Percentiles rank a stretch among this genome's conserved stretches.
phyloP scores from a whole-genome alignment of 2,888 invertebrate genomes.

The Ophraella communa region DNA sequence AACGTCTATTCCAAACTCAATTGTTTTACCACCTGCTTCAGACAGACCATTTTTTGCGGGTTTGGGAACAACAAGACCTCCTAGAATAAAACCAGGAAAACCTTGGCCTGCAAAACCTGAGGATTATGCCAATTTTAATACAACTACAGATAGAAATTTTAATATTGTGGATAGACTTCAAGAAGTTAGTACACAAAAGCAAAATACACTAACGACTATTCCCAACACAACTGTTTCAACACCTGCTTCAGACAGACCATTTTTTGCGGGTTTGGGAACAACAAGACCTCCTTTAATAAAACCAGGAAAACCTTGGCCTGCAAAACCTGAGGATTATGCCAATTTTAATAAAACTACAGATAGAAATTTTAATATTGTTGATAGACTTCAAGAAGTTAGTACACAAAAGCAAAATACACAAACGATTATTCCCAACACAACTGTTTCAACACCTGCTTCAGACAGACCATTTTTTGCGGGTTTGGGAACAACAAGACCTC shows the following conservation, averaged over 20 bases:
- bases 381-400: constrained; percentile 17
- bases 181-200: not conserved
- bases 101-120: constrained; percentile 24
- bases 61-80: constrained; percentile 11
- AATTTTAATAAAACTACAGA: not conserved
- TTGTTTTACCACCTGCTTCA: not conserved
- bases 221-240: too few species aligned
- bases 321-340: not conserved
- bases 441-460: too few species aligned
- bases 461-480: too few species aligned
- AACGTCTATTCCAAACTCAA: not conserved
- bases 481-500: too few species aligned
- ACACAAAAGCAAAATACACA: too few species aligned
- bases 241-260: too few species aligned
- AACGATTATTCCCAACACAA: too few species aligned
- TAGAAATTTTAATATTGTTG: not conserved
- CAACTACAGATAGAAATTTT: not conserved
- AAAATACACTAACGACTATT: too few species aligned
- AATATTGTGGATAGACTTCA: not conserved
- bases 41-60: not conserved
- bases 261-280: too few species aligned
- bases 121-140: not conserved
- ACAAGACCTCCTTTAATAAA: too few species aligned
- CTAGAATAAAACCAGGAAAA: constrained; percentile 22
- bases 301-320: too few species aligned